Percentiles rank a stretch among this genome's conserved stretches.
Conservation (phyloP, 2,888 invertebrate species). For the Tinea pellionella region DNA sequence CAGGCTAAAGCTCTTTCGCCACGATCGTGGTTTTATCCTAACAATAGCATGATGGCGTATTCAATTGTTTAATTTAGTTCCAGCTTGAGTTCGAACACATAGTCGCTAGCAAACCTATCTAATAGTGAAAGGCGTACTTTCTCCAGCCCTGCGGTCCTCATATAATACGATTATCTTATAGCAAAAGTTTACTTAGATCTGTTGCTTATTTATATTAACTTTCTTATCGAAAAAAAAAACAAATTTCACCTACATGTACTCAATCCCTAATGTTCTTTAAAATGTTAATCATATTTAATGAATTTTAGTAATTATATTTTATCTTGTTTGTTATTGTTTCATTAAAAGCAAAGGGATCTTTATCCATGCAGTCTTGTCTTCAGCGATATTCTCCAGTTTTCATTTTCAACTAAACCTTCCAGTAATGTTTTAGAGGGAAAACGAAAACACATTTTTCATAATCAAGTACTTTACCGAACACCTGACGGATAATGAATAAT, state of each 20-base stretch:
- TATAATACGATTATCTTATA: slow-evolving; percentile 35
- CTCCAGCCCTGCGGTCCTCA: slow-evolving; percentile 61
- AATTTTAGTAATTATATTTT: background rate
- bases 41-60: slow-evolving; percentile 38
- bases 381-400: too few species aligned
- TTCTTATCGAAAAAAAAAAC: background rate
- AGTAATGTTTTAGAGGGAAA: too few species aligned
- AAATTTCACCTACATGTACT: too few species aligned
- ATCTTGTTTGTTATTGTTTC: background rate
- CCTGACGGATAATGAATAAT: too few species aligned
- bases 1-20: background rate
- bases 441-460: too few species aligned
- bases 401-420: too few species aligned
- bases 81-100: slow-evolving; percentile 22
- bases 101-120: slow-evolving; percentile 20
- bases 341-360: too few species aligned
- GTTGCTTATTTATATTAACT: slow-evolving; percentile 15
- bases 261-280: background rate
- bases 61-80: slow-evolving; percentile 50
- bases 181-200: slow-evolving; percentile 49
- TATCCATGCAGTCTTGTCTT: too few species aligned
- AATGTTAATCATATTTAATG: background rate
- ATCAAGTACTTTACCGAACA: too few species aligned
- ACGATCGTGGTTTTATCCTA: background rate
- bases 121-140: slow-evolving; percentile 63